Base-by-base conservation (phyloP, 2,888 invertebrate species). In the Aphodius granarius region DNA sequence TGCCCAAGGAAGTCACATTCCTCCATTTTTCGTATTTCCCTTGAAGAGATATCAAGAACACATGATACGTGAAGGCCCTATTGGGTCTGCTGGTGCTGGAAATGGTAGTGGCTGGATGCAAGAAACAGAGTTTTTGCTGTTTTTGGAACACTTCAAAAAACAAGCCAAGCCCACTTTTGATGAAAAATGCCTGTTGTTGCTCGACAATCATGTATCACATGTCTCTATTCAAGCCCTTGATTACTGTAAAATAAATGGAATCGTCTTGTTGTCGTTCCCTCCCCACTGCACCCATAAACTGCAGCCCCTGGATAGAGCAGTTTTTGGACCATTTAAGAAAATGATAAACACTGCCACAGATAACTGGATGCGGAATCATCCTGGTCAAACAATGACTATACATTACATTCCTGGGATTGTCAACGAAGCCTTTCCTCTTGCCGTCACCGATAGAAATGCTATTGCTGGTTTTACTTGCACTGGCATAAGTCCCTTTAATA, bases 251-350 rank as follows among this genome's bases (percentile, higher is more conserved):
- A 82, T 83, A 18, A 84, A 85, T 80, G 85, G 85, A 16, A 83
- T 86, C 74, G 80, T 84, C 73, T 78, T 82, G 21, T 19, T 72
- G 80, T 83, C 72, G 22, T 82, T 81, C 76, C 81, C 79, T 62
- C 79, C 80, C 19, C 84, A 84, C 78, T 85, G 83, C 75, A 81
- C 82, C 16, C 84, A 86, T 77, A 81, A 83, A 62, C 73, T 85
- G 1, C 86, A 86, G 79, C 86, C 85, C 17, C 75, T 85, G 62
- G 84, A 84, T 74, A 6, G 43, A 9, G 43, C 4, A 6, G 2
- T 43, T 6, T 43, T 43, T 23, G 18, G 16, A 15, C 16, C 16
- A 19, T 18, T 1, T 0, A 65, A 16, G n/a, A 19, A 65, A 65
- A 65, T 65, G 65, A 65, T 65, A 9, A 65, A 65, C n/a, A 19